Evolutionary conservation across 2,797 vertebrate genomes (phyloP).

Genomic region (Astyanax mexicanus): DNA sequence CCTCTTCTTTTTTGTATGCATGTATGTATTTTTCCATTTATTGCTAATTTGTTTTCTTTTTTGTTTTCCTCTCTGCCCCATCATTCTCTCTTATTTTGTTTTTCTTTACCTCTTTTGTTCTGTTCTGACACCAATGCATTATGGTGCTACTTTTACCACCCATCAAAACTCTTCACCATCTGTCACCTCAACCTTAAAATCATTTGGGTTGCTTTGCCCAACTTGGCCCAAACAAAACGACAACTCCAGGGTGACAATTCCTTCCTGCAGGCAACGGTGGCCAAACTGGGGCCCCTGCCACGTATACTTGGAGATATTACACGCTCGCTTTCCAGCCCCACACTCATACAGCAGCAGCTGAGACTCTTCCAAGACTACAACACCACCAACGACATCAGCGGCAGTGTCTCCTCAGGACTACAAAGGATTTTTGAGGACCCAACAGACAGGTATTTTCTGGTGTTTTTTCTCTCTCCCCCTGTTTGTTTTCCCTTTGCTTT

Average conservation of each 20-base stretch:
- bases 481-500: too few species aligned
- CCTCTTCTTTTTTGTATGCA: conserved; percentile 82
- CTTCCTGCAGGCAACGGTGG: conserved; percentile 98
- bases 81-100: conserved; percentile 62
- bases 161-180: conserved; percentile 66
- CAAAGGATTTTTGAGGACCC: conserved; percentile 95
- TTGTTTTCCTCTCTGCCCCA: conserved; percentile 71
- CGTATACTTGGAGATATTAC: conserved; percentile 93
- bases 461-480: too few species aligned
- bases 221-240: conserved; percentile 75
- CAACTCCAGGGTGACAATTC: conserved; percentile 97
- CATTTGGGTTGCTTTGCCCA: conserved; percentile 61
- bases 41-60: conserved; percentile 82
- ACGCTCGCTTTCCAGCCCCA: conserved; percentile 85
- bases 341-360: conserved; percentile 86
- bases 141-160: conserved; percentile 81
- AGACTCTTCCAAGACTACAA: conserved; percentile 86
- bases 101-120: conserved; percentile 54
- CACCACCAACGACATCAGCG: conserved; percentile 88
- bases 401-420: conserved; percentile 91
- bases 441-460: conserved; percentile 88
- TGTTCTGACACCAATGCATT: conserved; percentile 88
- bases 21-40: conserved; percentile 75
- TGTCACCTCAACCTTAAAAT: conserved; percentile 49
- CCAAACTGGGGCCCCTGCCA: conserved; percentile 93